Evolutionary conservation across 2,113 vertebrate species (phyloP).

Genomic region (Gambusia affinis): DNA sequence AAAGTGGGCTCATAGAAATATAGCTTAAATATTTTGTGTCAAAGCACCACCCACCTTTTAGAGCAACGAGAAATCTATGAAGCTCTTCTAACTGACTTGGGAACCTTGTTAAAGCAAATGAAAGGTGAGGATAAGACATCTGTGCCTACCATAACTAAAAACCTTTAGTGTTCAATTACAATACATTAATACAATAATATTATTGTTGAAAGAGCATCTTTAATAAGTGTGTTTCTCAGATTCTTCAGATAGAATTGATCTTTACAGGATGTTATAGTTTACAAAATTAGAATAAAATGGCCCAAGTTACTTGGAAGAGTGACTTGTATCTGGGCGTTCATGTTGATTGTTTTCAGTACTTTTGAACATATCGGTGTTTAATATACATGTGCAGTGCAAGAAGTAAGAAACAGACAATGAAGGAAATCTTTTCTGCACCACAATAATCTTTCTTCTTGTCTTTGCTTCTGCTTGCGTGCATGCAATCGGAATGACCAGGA

Average conservation of each 20-base stretch:
- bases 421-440: neutral
- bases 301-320: neutral
- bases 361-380: neutral
- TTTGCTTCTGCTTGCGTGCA: slow-evolving; percentile 45
- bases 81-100: neutral
- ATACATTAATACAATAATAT: neutral
- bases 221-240: neutral
- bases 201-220: neutral
- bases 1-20: too few relatives aligned
- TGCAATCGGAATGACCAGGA: slow-evolving; percentile 25
- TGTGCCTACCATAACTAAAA: neutral
- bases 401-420: neutral
- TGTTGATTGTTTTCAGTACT: neutral
- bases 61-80: neutral
- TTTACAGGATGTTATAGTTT: neutral
- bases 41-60: too few relatives aligned
- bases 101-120: neutral
- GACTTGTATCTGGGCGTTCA: neutral
- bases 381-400: neutral
- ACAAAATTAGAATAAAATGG: neutral
- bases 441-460: neutral
- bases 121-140: neutral
- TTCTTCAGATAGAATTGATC: neutral
- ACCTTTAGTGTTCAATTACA: neutral
- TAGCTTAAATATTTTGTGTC: too few relatives aligned